Conservation (phyloP, 2,888 invertebrate genomes). For the Drosophila fulvimacula region DNA sequence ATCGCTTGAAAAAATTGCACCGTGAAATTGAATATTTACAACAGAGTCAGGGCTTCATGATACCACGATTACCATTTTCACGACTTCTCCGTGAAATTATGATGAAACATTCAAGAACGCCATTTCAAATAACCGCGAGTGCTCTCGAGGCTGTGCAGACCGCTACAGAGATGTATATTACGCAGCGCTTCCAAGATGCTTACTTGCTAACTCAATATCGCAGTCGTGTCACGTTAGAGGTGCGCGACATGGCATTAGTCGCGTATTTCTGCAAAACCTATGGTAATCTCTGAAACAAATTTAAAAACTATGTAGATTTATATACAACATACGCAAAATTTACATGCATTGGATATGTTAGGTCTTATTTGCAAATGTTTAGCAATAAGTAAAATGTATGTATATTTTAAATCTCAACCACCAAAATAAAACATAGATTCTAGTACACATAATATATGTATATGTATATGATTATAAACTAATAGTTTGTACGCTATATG, state of each 20-base stretch:
- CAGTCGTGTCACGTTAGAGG: slow-evolving; percentile 85
- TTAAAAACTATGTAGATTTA: background rate
- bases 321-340: no score
- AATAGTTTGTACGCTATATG: no score
- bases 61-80: slow-evolving; percentile 85
- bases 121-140: slow-evolving; percentile 75
- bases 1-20: background rate
- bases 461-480: no score
- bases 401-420: no score
- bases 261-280: slow-evolving; percentile 42
- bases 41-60: slow-evolving; percentile 57
- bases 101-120: slow-evolving; percentile 27
- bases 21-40: slow-evolving; percentile 58
- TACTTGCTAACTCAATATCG: slow-evolving; percentile 85
- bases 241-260: slow-evolving; percentile 85
- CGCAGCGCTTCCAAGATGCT: slow-evolving; percentile 85
- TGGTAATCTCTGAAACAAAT: slow-evolving; percentile 16
- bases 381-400: background rate
- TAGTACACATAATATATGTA: no score
- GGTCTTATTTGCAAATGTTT: background rate
- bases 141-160: slow-evolving; percentile 86
- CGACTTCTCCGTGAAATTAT: slow-evolving; percentile 85
- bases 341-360: no score
- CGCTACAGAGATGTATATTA: slow-evolving; percentile 85
- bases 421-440: no score